phyloP scores from a whole-genome alignment of 1,140 invertebrate species.

The Aphelenchoides besseyi region DNA sequence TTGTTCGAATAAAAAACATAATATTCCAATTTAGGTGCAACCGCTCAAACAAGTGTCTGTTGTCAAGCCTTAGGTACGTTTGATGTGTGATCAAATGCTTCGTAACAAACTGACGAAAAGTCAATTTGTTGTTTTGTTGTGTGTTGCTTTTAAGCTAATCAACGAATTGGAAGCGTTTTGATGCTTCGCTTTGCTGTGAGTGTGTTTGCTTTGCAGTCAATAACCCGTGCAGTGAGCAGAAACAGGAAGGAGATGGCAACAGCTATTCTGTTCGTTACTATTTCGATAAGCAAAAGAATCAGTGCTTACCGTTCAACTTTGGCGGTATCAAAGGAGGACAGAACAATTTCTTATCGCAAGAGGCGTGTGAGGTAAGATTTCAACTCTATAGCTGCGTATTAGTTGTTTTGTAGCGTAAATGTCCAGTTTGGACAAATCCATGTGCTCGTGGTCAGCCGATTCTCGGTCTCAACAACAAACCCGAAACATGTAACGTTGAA shows the following conservation, averaged over 20 bases:
- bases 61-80: slow-evolving; percentile 59
- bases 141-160: slow-evolving; percentile 18
- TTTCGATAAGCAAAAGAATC: slow-evolving; percentile 37
- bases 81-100: slow-evolving; percentile 21
- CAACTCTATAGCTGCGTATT: slow-evolving; percentile 28
- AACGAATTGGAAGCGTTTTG: slow-evolving; percentile 3
- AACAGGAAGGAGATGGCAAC: slow-evolving; percentile 32
- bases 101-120: too few relatives aligned
- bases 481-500: slow-evolving; percentile 33
- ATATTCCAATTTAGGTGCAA: slow-evolving; percentile 45
- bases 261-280: slow-evolving; percentile 32
- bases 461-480: slow-evolving; percentile 31
- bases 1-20: background rate
- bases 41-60: slow-evolving; percentile 53
- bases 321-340: slow-evolving; percentile 45
- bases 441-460: slow-evolving; percentile 48
- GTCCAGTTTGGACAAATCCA: slow-evolving; percentile 53
- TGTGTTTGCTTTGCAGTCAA: slow-evolving; percentile 23
- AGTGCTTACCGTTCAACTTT: slow-evolving; percentile 49
- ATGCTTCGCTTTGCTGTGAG: background rate
- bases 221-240: slow-evolving; percentile 32
- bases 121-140: too few relatives aligned
- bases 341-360: slow-evolving; percentile 50
- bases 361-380: slow-evolving; percentile 28
- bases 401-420: slow-evolving; percentile 29